Base-by-base conservation (phyloP, 2,888 invertebrate genomes). In the Chymomyza caudatula region DNA sequence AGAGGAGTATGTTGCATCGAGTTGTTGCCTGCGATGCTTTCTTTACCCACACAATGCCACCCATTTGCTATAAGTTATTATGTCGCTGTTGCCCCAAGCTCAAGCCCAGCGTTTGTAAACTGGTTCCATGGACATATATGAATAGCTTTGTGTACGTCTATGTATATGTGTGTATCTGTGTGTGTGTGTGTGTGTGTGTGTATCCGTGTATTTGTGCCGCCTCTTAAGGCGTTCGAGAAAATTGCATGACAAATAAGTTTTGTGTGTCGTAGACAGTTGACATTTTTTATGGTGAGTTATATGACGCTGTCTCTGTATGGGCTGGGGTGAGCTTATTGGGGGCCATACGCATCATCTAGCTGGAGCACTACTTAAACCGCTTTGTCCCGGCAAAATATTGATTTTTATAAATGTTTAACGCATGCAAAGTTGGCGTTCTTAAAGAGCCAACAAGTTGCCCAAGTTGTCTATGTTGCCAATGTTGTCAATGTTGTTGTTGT, bases 181-280 rank as follows among this genome's bases (percentile, higher is more conserved):
- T 19, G 19, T 47, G 47, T 47, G 17, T 47, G 15, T 44, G 44
- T 15, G n/a, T 4, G 43, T n/a, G 49, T 17, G 17, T 17, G 17
- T 17, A 6, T 49, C 17, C 8, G 49, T 49, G n/a, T 11, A 15
- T 15, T 5, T 53, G 59, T 56, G 76, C 56, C 65, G 64, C 67
- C 77, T 77, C 76, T 74, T 73, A 76, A 81, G 84, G 84, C 80
- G 80, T 78, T 83, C 73, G 69, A 74, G 70, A 80, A 81, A 81
- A 81, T 83, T 81, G 84, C 84, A 81, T 81, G 80, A 81, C 80
- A 81, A 81, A 81, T 81, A 81, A 83, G 84, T 81, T 81, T 81
- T 81, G 80, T 81, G 80, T 81, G 80, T 80, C 84, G 80, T 76
- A 78, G 80, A 81, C 80, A 81, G 84, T 83, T 81, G 80, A 83